These are phyloP conservation scores for Hiodon tergisus DNA, from an alignment of 2,113 vertebrate genomes.

Conservation along the genomic window DNA sequence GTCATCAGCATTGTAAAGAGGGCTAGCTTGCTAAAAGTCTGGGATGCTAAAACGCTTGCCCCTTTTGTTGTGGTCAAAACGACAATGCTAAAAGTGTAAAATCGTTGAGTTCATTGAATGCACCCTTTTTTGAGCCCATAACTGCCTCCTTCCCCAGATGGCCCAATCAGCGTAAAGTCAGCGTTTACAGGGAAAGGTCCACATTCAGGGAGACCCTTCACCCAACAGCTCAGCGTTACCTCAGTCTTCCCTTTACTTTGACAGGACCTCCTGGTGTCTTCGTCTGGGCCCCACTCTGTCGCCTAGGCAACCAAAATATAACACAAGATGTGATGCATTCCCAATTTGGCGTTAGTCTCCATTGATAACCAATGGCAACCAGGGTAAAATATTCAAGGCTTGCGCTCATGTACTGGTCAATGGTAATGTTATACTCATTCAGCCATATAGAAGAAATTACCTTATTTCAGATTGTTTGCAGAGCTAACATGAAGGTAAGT, in stretches of 20 bases:
- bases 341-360: conserved; percentile 27
- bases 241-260: conserved; percentile 98
- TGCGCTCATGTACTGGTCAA: conserved; percentile 28
- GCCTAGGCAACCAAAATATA: conserved; percentile 76
- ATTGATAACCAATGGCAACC: conserved; percentile 32
- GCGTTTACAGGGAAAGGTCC: no score
- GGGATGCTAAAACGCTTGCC: no score
- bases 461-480: conserved; percentile 63
- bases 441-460: conserved; percentile 42
- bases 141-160: no score
- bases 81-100: no score
- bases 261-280: conserved; percentile 92
- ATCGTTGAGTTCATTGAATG: no score
- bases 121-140: no score
- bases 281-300: conserved; percentile 90
- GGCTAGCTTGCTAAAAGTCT: no score
- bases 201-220: no score
- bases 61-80: no score
- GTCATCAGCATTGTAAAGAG: no score
- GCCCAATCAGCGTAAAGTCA: no score
- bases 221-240: conserved; percentile 61
- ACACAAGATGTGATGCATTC: conserved; percentile 31
- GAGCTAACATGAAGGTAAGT: conserved; percentile 58
- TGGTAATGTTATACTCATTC: conserved; percentile 38
- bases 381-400: conserved; percentile 6